Evolutionary conservation across 2,888 invertebrate genomes (phyloP).

Genomic region (Chromoteleia sp.): DNA sequence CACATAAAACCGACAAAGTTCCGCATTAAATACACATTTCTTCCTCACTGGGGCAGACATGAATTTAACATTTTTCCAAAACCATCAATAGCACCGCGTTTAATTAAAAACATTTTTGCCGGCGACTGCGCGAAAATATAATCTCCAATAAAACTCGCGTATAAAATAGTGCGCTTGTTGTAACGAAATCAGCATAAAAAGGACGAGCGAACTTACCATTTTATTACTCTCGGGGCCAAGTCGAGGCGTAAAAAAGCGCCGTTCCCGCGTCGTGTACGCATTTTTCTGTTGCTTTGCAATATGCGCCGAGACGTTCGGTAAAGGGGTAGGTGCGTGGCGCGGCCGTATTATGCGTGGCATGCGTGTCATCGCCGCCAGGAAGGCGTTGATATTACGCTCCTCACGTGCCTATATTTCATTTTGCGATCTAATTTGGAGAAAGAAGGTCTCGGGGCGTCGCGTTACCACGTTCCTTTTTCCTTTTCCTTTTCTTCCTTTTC

Average conservation of each 20-base stretch:
- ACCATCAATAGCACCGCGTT: background rate
- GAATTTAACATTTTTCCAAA: too few species aligned
- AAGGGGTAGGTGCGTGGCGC: slow-evolving; percentile 51
- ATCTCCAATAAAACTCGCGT: slow-evolving; percentile 16
- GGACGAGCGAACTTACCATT: slow-evolving; percentile 38
- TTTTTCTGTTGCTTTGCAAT: slow-evolving; percentile 52
- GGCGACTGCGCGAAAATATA: slow-evolving; percentile 11
- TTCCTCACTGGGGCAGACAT: too few species aligned
- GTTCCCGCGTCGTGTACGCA: slow-evolving; percentile 20
- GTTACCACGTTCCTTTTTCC: slow-evolving; percentile 49
- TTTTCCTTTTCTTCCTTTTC: background rate
- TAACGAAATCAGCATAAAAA: slow-evolving; percentile 50
- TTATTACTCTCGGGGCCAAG: slow-evolving; percentile 24
- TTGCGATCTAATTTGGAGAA: slow-evolving; percentile 71
- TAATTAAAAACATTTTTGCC: slow-evolving; percentile 22
- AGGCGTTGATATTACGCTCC: slow-evolving; percentile 72
- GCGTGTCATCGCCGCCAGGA: slow-evolving; percentile 74
- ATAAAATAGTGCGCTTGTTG: slow-evolving; percentile 32
- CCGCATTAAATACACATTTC: too few species aligned
- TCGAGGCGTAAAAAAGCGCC: slow-evolving; percentile 12
- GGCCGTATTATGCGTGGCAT: slow-evolving; percentile 68
- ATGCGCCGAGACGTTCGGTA: slow-evolving; percentile 38
- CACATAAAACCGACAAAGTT: too few species aligned
- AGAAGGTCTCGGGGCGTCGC: slow-evolving; percentile 53
- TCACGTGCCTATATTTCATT: slow-evolving; percentile 71